Conservation (phyloP, 2,797 vertebrate genomes). For the Rachycentron canadum region DNA sequence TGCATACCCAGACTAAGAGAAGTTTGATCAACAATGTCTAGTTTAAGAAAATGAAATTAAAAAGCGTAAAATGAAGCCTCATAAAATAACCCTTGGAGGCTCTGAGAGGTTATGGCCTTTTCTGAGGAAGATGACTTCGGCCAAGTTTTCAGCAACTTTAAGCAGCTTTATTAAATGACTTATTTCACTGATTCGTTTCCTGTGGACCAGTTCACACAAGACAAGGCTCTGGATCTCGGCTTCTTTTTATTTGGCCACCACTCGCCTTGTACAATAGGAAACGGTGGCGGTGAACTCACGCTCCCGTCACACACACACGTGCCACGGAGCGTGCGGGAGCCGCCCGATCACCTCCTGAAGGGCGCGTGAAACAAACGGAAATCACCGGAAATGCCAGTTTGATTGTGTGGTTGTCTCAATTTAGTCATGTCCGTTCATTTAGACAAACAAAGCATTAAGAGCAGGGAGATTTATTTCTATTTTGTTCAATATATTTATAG, state of each 20-base stretch:
- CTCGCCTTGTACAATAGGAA: neutral
- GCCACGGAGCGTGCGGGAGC: constrained; percentile 21
- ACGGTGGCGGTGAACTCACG: neutral
- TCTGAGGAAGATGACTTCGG: neutral
- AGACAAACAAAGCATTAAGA: neutral
- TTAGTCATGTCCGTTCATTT: neutral
- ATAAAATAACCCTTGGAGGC: neutral
- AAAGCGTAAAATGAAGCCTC: neutral
- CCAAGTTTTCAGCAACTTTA: neutral
- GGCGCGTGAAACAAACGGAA: constrained; percentile 36
- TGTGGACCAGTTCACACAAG: neutral
- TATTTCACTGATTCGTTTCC: neutral
- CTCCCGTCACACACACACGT: neutral
- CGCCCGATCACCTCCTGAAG: constrained; percentile 28
- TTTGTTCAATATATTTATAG: neutral
- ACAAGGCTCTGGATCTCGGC: neutral
- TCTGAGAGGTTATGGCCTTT: neutral
- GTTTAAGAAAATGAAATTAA: neutral
- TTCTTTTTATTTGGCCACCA: neutral
- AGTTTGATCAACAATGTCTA: neutral
- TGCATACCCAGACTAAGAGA: neutral
- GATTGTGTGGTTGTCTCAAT: constrained; percentile 11
- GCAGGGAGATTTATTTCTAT: neutral
- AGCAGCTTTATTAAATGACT: neutral
- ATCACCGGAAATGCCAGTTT: constrained; percentile 43